Conservation (phyloP, 2,113 vertebrate genomes). For the Sturnira hondurensis region DNA sequence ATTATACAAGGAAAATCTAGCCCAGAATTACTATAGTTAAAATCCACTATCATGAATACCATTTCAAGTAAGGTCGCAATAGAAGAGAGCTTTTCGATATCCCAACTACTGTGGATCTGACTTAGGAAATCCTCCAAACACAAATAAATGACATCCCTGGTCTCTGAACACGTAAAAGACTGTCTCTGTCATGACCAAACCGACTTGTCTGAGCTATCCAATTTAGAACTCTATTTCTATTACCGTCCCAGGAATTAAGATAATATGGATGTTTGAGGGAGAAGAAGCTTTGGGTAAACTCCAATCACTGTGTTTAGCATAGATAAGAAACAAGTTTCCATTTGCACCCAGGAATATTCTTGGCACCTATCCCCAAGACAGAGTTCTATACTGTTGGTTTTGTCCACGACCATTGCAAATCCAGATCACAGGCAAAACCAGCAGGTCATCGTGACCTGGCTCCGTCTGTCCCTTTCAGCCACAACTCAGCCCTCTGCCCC, state of each 20-base stretch:
- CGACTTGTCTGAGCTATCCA: neutral
- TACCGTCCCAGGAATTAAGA: neutral
- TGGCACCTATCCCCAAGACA: neutral
- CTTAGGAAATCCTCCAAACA: neutral
- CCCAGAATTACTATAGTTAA: neutral
- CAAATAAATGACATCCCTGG: neutral
- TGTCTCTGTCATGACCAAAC: neutral
- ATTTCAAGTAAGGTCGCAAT: neutral
- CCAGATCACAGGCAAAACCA: constrained; percentile 1
- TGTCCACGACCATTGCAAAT: neutral
- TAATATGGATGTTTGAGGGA: neutral
- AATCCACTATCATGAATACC: neutral
- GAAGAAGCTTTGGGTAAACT: neutral
- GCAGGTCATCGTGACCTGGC: neutral
- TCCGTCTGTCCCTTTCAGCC: neutral
- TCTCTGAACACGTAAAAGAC: neutral
- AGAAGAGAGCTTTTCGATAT: neutral
- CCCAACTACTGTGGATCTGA: neutral
- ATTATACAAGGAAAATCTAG: neutral
- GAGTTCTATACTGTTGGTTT: neutral
- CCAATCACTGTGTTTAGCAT: neutral
- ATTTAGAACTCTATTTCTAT: neutral
- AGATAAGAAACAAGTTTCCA: neutral
- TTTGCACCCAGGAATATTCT: neutral
- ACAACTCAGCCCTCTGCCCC: neutral